Conservation (phyloP, 2,797 vertebrate species). For the Sebastes goodei region DNA sequence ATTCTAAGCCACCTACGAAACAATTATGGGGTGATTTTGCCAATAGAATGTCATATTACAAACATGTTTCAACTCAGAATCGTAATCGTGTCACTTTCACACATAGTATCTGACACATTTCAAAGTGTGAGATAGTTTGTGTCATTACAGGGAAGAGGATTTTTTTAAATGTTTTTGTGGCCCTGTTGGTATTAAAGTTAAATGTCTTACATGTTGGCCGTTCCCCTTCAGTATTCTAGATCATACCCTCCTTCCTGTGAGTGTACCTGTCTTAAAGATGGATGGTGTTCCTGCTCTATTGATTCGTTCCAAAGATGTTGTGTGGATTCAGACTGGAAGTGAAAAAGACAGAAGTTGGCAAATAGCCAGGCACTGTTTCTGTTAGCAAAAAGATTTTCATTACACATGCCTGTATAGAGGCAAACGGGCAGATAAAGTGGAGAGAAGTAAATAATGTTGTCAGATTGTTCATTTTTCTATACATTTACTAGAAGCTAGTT, state of each 20-base stretch:
- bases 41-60: not conserved
- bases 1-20: not conserved
- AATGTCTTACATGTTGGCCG: not conserved
- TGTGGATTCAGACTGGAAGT: slow-evolving; percentile 22
- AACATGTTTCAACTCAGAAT: not conserved
- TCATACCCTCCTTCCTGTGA: not conserved
- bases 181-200: not conserved
- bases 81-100: not conserved
- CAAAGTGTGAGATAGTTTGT: not conserved
- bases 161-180: not conserved
- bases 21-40: not conserved
- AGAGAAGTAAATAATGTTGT: not conserved
- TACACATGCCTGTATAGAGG: not conserved
- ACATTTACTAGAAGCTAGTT: not conserved
- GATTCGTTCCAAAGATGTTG: slow-evolving; percentile 28
- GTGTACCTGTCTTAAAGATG: slow-evolving; percentile 31
- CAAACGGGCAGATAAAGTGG: not conserved
- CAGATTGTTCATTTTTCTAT: not conserved
- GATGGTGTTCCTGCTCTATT: slow-evolving; percentile 42
- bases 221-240: slow-evolving; percentile 15
- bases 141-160: not conserved
- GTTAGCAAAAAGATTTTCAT: not conserved
- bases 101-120: not conserved
- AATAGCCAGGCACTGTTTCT: not conserved
- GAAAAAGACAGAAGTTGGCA: not conserved